Evolutionary conservation across 1,140 invertebrate genomes (phyloP).

Genomic region (Neodiprion lecontei): DNA sequence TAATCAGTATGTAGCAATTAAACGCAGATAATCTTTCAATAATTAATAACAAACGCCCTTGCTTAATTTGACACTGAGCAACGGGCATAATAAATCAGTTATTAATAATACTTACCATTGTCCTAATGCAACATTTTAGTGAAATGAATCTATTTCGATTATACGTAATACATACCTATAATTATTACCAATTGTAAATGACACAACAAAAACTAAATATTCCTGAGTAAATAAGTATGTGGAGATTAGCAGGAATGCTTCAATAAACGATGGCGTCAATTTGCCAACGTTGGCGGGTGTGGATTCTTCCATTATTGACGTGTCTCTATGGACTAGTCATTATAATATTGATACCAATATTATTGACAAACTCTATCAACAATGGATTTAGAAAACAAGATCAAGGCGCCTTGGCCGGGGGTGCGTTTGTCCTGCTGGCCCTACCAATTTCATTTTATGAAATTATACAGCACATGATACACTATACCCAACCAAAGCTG

Average conservation of each 20-base stretch:
- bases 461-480: slow-evolving; percentile 91
- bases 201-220: neutral
- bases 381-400: slow-evolving; percentile 77
- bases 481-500: slow-evolving; percentile 91
- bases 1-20: too few relatives aligned
- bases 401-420: slow-evolving; percentile 84
- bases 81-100: too few relatives aligned
- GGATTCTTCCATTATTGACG: slow-evolving; percentile 87
- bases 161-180: too few relatives aligned
- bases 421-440: slow-evolving; percentile 88
- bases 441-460: slow-evolving; percentile 94
- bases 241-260: slow-evolving; percentile 25
- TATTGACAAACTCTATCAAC: slow-evolving; percentile 76
- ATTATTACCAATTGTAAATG: too few relatives aligned
- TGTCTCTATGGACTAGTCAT: slow-evolving; percentile 81
- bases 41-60: too few relatives aligned
- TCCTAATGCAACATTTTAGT: too few relatives aligned
- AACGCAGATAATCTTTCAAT: too few relatives aligned
- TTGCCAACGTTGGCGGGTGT: slow-evolving; percentile 81
- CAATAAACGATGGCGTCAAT: slow-evolving; percentile 53
- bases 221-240: slow-evolving; percentile 31
- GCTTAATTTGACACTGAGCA: too few relatives aligned
- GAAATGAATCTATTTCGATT: too few relatives aligned
- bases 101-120: too few relatives aligned
- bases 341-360: slow-evolving; percentile 82